Conservation (phyloP, 2,113 vertebrate genomes). For the cattle (Bos taurus) region ARS-UCD2.0 NC_037336.1:38909001-38909500, state of each 20-base stretch:
- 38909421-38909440: neutral
- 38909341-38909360: neutral
- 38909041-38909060: neutral
- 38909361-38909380: neutral
- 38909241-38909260: neutral
- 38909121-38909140: slow-evolving; percentile 19
- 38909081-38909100: neutral
- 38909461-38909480: neutral
- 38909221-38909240: neutral
- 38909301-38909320: neutral
- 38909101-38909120: slow-evolving; percentile 16
- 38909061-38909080: neutral
- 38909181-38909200: neutral
- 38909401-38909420: neutral
- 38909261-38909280: slow-evolving; percentile 7
- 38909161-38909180: neutral
- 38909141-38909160: slow-evolving; percentile 12
- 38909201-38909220: neutral
- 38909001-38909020: no score
- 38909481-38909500: neutral
- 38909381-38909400: neutral
- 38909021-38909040: neutral
- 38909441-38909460: neutral
- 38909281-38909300: neutral
- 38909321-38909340: neutral